Evolutionary conservation across 2,888 invertebrate genomes (phyloP).

Genomic region (Cistogaster globosa): DNA sequence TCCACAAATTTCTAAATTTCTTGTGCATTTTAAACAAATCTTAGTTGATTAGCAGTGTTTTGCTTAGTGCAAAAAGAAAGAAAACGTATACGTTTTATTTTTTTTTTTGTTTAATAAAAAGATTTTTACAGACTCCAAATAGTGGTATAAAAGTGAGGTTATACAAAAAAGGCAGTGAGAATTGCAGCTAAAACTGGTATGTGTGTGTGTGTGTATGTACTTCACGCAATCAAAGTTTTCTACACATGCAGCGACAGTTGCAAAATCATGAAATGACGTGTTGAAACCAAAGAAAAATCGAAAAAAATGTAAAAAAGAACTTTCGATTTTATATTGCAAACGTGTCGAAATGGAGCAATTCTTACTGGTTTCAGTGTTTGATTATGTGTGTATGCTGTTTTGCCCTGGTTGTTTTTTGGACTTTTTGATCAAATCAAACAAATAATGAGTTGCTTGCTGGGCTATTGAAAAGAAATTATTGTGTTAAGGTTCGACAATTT

Average conservation of each 20-base stretch:
- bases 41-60: slow-evolving; percentile 15
- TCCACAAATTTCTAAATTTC: slow-evolving; percentile 53
- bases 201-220: not conserved
- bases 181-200: slow-evolving; percentile 1
- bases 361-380: not conserved
- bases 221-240: not conserved
- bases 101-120: slow-evolving; percentile 18
- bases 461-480: not conserved
- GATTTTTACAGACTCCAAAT: not conserved
- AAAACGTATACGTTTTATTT: not conserved
- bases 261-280: slow-evolving; percentile 21
- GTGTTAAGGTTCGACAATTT: no score
- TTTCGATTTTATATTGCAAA: not conserved
- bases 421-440: no score
- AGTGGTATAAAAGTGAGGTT: slow-evolving; percentile 53
- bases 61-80: slow-evolving; percentile 3
- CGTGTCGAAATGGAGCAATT: slow-evolving; percentile 10
- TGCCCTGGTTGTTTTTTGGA: no score
- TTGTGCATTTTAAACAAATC: slow-evolving; percentile 54
- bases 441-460: not conserved
- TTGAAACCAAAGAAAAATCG: not conserved
- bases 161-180: slow-evolving; percentile 4
- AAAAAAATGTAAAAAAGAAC: not conserved
- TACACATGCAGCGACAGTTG: not conserved
- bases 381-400: not conserved